Percentiles rank a stretch among this genome's conserved stretches.
Conservation (phyloP, 2,888 invertebrate genomes). For the Linnaemya vulpina region DNA sequence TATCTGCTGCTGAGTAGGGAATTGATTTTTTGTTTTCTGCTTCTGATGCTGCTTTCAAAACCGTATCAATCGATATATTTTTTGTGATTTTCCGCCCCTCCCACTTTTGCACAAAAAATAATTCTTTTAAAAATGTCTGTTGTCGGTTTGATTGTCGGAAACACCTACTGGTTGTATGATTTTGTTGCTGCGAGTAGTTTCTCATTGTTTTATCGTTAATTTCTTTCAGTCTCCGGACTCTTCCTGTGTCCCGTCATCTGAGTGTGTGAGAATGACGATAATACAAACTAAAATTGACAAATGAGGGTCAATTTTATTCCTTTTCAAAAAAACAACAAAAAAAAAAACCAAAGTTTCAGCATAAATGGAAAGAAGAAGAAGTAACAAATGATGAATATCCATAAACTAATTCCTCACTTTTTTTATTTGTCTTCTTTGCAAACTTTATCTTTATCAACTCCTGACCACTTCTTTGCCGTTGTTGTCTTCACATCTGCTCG, state of each 20-base stretch:
- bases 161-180: neutral
- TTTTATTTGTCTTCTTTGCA: slow-evolving; percentile 23
- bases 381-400: slow-evolving; percentile 27
- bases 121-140: neutral
- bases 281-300: slow-evolving; percentile 68
- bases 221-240: slow-evolving; percentile 58
- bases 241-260: slow-evolving; percentile 40
- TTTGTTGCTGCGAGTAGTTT: neutral
- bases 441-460: slow-evolving; percentile 54
- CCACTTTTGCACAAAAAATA: neutral
- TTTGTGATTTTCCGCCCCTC: neutral
- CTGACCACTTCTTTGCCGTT: slow-evolving; percentile 8
- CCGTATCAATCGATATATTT: slow-evolving; percentile 10
- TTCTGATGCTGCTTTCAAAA: slow-evolving; percentile 1
- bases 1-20: slow-evolving; percentile 8
- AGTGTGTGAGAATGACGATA: slow-evolving; percentile 67
- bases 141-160: neutral
- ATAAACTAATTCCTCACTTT: slow-evolving; percentile 36
- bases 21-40: slow-evolving; percentile 8
- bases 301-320: slow-evolving; percentile 63
- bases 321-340: slow-evolving; percentile 6
- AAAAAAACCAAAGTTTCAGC: neutral
- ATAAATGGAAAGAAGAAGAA: slow-evolving; percentile 12
- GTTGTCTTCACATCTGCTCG: slow-evolving; percentile 18
- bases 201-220: slow-evolving; percentile 39